These are phyloP conservation scores for Platygyra sinensis DNA, from an alignment of 64 coral and sea anemone species.

Conservation along the genomic window DNA sequence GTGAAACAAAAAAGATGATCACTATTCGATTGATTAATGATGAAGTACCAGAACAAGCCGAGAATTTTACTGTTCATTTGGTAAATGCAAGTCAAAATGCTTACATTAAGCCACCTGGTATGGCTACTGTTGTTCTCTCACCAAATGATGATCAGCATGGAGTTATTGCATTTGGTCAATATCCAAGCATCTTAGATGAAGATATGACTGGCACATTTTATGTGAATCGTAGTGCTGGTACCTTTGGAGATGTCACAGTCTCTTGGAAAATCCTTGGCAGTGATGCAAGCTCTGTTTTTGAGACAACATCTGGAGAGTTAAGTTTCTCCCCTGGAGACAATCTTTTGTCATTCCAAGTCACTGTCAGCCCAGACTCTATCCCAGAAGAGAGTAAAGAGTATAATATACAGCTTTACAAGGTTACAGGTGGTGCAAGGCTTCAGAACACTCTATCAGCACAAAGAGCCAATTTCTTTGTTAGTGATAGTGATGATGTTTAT, in stretches of 20 bases:
- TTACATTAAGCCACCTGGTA: slow-evolving; percentile 64
- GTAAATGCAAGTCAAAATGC: slow-evolving; percentile 57
- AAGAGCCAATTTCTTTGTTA: slow-evolving; percentile 73
- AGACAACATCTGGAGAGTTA: slow-evolving; percentile 52
- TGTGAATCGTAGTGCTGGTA: slow-evolving; percentile 86
- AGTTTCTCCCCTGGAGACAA: slow-evolving; percentile 66
- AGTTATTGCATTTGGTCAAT: slow-evolving; percentile 68
- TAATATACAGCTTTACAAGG: slow-evolving; percentile 57
- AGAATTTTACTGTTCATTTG: slow-evolving; percentile 92
- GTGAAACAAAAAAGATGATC: slow-evolving; percentile 66
- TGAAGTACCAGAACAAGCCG: slow-evolving; percentile 64
- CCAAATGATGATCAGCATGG: slow-evolving; percentile 94
- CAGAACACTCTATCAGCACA: slow-evolving; percentile 50
- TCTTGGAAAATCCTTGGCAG: slow-evolving; percentile 53
- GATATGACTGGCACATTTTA: slow-evolving; percentile 58
- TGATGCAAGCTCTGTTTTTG: slow-evolving; percentile 47
- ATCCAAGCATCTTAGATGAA: slow-evolving; percentile 66
- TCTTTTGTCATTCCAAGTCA: slow-evolving; percentile 56
- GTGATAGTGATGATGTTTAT: slow-evolving; percentile 93
- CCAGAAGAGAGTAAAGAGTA: slow-evolving; percentile 82
- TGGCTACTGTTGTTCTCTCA: slow-evolving; percentile 70
- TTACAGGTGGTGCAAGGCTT: slow-evolving; percentile 84
- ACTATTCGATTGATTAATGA: slow-evolving; percentile 71
- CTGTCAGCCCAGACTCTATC: slow-evolving; percentile 39
- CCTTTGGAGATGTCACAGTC: slow-evolving; percentile 71